Evolutionary conservation across 2,888 invertebrate genomes (phyloP), one percentile per base, ranked within the genome.

Genomic region (Megastigmus dorsalis): DNA sequence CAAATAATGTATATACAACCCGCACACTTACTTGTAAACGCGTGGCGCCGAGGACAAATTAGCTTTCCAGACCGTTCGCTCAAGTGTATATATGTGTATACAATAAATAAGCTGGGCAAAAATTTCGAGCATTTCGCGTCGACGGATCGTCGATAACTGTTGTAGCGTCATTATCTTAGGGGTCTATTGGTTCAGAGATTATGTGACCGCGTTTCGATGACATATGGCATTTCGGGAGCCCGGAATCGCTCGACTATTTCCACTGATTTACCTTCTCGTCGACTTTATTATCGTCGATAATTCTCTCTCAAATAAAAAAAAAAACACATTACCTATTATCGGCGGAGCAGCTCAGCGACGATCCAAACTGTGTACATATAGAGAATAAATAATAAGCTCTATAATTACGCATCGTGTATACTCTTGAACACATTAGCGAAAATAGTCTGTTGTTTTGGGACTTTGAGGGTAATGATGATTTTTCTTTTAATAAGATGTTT

Each of bases 251-350:
- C 50, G 20, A 54, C 2, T 18, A 18, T 54, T 28, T 13, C 10
- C 28, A 10, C 28, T 15, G 43, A 38, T 43, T 48, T 30, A 30
- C 10, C 43, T 45, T 33, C 20, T 18, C 28, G 1, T 1, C 0
- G 9, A 5, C 13, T n/a, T 30, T 62, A 62, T 62, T 45, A 45
- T 33, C n/a, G 33, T 38, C 36, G 15, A 15, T 45, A 45, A 62
- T 62, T 62, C 48, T 50, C 62, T 48, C 48, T 33, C 62, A 48
- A 62, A 48, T 62, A 20, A 23, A 48, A 48, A 33, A n/a, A 36
- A 33, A 33, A 33, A 48, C 23, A 48, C 48, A 45, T 33, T 23
- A n/a, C n/a, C n/a, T n/a, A 62, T 48, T 45, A 48, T 62, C 60
- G n/a, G n/a, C 36, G 18, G 15, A 60, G 28, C 15, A 26, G 15